A percentile compares a stretch with the other conserved stretches of the same genome.
Evolutionary conservation across 2,888 invertebrate genomes (phyloP).

Genomic region (Digitonthophagus gazella): DNA sequence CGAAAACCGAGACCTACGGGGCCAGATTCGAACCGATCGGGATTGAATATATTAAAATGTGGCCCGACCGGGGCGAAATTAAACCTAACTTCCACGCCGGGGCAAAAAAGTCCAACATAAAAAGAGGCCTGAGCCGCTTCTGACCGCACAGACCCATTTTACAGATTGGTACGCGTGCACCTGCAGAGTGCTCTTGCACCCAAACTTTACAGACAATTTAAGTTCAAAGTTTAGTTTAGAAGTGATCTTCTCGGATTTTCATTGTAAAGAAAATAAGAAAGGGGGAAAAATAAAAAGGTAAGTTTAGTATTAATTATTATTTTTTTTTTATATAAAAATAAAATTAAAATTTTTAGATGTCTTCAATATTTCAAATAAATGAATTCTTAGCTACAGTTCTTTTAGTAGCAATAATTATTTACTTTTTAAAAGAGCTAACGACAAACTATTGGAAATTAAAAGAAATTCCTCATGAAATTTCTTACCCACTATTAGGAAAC

Average conservation of each 20-base stretch:
- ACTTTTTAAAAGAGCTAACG: slow-evolving; percentile 33
- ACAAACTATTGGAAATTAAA: slow-evolving; percentile 51
- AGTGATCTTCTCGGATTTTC: too few species aligned
- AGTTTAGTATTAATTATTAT: slow-evolving; percentile 3
- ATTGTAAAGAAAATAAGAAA: too few species aligned
- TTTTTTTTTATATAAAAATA: slow-evolving; percentile 8
- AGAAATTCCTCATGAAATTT: slow-evolving; percentile 46
- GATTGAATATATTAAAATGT: too few species aligned
- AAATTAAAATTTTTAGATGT: background rate
- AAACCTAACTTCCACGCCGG: background rate
- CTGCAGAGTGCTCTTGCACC: background rate
- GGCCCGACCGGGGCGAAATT: background rate
- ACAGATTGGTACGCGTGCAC: background rate
- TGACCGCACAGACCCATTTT: background rate
- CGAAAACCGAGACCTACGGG: too few species aligned
- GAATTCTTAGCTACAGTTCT: slow-evolving; percentile 10
- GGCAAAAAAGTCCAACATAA: background rate
- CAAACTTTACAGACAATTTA: background rate
- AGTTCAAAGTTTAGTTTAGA: background rate
- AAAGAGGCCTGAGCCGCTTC: background rate
- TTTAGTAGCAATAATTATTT: slow-evolving; percentile 6
- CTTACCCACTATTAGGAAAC: slow-evolving; percentile 50
- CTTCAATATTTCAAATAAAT: background rate
- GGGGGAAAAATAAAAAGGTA: background rate
- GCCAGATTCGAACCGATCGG: too few species aligned